Percentiles rank a stretch among this genome's conserved stretches.
Evolutionary conservation across 2,113 vertebrate genomes (phyloP).

Genomic region (Hippocampus mohnikei): DNA sequence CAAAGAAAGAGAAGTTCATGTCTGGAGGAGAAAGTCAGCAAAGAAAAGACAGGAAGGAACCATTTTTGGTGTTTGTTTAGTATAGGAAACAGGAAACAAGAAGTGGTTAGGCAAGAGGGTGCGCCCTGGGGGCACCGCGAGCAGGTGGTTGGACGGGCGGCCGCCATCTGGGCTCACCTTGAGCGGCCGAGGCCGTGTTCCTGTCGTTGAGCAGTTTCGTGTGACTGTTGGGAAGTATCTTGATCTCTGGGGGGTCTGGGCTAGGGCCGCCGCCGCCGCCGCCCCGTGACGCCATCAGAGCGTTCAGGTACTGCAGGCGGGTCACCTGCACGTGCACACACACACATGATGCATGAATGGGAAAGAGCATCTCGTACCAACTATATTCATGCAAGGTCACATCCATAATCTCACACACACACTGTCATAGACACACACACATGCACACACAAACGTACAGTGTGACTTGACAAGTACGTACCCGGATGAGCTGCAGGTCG

Average conservation of each 20-base stretch:
- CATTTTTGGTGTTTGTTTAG: conserved; percentile 52
- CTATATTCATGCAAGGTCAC: not conserved
- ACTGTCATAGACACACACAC: not conserved
- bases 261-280: conserved; percentile 75
- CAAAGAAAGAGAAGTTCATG: conserved; percentile 84
- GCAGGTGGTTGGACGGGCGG: no score
- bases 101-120: not conserved
- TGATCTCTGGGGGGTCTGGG: conserved; percentile 76
- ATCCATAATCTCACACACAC: not conserved
- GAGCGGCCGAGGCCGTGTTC: conserved; percentile 43
- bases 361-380: not conserved
- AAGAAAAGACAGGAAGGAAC: conserved; percentile 52
- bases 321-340: conserved; percentile 72
- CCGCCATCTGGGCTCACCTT: conserved; percentile 52
- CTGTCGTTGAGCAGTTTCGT: conserved; percentile 80
- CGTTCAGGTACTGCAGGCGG: conserved; percentile 85
- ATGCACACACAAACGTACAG: not conserved
- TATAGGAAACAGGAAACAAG: conserved; percentile 48
- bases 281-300: conserved; percentile 79
- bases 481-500: conserved; percentile 86
- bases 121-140: no score
- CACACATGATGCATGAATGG: not conserved
- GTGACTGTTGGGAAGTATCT: conserved; percentile 82
- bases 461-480: conserved; percentile 14
- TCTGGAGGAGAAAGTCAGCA: conserved; percentile 41